Conservation (phyloP, 2,113 vertebrate species). For the Podocnemis expansa region DNA sequence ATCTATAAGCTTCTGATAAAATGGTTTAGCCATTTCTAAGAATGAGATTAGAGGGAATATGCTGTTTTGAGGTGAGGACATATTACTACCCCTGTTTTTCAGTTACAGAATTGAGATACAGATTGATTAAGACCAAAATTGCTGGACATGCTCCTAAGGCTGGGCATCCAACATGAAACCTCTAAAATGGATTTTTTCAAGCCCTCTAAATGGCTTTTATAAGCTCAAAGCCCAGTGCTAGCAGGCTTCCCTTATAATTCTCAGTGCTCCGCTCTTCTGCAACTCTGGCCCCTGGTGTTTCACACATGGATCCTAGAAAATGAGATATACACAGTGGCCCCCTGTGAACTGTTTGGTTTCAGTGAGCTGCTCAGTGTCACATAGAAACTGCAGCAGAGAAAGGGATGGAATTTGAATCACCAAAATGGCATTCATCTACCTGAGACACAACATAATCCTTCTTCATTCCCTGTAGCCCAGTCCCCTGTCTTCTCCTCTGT, state of each 20-base stretch:
- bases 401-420: not conserved
- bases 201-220: not conserved
- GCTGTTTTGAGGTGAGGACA: not conserved
- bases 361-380: not conserved
- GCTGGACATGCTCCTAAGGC: not conserved
- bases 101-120: not conserved
- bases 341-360: not conserved
- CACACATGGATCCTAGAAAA: not conserved
- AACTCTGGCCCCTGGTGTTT: not conserved
- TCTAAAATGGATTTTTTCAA: not conserved
- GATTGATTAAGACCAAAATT: not conserved
- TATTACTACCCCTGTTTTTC: not conserved
- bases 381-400: not conserved
- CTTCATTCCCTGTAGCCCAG: not conserved
- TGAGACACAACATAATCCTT: not conserved
- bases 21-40: not conserved
- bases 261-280: not conserved
- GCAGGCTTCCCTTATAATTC: not conserved
- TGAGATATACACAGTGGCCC: not conserved
- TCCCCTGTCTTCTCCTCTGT: not conserved
- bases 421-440: not conserved
- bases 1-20: not conserved
- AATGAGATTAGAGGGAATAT: too few relatives aligned
- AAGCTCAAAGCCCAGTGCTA: not conserved
- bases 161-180: not conserved